Percentiles rank a stretch among this genome's conserved stretches.
These are phyloP conservation scores for Agrypnia vestita DNA, from an alignment of 1,140 invertebrate species.

Conservation along the genomic window DNA sequence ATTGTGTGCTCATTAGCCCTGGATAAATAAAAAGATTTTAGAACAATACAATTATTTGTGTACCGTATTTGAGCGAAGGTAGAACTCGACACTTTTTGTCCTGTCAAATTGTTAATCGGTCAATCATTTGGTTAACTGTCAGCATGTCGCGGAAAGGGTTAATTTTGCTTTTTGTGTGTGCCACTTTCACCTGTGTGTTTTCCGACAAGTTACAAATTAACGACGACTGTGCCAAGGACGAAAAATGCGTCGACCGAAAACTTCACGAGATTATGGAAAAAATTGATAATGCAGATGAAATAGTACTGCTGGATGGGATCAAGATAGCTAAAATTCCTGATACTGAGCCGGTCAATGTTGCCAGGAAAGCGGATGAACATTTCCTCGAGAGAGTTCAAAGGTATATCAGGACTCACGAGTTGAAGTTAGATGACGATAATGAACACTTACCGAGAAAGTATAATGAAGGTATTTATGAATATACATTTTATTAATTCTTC, in stretches of 20 bases:
- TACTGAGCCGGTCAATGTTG: slow-evolving; percentile 59
- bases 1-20: slow-evolving; percentile 52
- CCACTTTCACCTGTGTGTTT: slow-evolving; percentile 17
- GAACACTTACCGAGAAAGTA: slow-evolving; percentile 63
- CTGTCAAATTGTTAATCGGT: neutral
- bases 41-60: slow-evolving; percentile 48
- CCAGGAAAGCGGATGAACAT: slow-evolving; percentile 57
- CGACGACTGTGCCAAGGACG: slow-evolving; percentile 56
- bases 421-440: slow-evolving; percentile 66
- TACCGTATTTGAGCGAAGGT: slow-evolving; percentile 49
- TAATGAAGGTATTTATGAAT: slow-evolving; percentile 60
- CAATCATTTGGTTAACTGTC: slow-evolving; percentile 21
- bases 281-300: slow-evolving; percentile 65
- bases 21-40: slow-evolving; percentile 55
- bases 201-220: slow-evolving; percentile 47
- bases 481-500: slow-evolving; percentile 15
- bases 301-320: slow-evolving; percentile 67
- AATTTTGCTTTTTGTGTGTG: slow-evolving; percentile 29
- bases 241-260: slow-evolving; percentile 65
- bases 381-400: slow-evolving; percentile 66
- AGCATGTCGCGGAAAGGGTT: slow-evolving; percentile 10
- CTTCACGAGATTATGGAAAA: slow-evolving; percentile 68
- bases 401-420: slow-evolving; percentile 68
- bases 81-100: slow-evolving; percentile 32
- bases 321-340: slow-evolving; percentile 63